Evolutionary conservation across 1,140 invertebrate genomes (phyloP), one percentile per base, ranked within the genome.

Genomic region (Campoletis sonorensis): DNA sequence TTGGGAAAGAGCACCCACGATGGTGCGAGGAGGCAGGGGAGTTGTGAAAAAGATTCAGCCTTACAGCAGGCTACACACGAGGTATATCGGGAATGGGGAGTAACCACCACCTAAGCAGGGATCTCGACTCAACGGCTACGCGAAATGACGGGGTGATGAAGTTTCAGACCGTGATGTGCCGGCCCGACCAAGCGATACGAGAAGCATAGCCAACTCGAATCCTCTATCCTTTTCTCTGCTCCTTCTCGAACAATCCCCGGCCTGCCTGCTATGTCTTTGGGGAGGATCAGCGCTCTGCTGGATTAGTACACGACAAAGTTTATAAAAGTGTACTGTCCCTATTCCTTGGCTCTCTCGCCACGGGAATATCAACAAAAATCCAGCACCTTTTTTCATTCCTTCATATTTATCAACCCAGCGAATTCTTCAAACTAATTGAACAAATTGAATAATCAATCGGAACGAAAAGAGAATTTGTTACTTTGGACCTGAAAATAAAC

Each of bases 111-210:
- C 83, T 86, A 84, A 86, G 85, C 84, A 83, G 84, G 86, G 86
- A 88, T 84, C 67, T 70, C 81, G 84, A 83, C 85, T 87, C 83
- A 80, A 84, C 86, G 82, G 58, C 68, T 81, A 91, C 88, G 86
- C 90, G 86, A 89, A 90, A 89, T 91, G 90, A 92, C 89, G 87
- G 86, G 82, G 86, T 91, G 91, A 92, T 92, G 89, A 92, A 92
- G 90, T 91, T 92, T 91, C 81, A 83, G 80, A 58, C 82, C 51
- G 1, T 84, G 83, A 85, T 86, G 84, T 85, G 86, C 82, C 77
- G 82, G 81, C 82, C 83, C 84, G 83, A 85, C 80, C 81, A 82
- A 82, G 76, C 81, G 78, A 82, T 33, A 64, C 80, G 58, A 58
- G 77, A 40, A 58, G 77, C 68, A 54, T 49, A 16, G 70, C 5